A percentile compares a stretch with the other conserved stretches of the same genome.
Evolutionary conservation across 2,113 vertebrate species (phyloP).

Genomic region (Drymodes brunneopygia): DNA sequence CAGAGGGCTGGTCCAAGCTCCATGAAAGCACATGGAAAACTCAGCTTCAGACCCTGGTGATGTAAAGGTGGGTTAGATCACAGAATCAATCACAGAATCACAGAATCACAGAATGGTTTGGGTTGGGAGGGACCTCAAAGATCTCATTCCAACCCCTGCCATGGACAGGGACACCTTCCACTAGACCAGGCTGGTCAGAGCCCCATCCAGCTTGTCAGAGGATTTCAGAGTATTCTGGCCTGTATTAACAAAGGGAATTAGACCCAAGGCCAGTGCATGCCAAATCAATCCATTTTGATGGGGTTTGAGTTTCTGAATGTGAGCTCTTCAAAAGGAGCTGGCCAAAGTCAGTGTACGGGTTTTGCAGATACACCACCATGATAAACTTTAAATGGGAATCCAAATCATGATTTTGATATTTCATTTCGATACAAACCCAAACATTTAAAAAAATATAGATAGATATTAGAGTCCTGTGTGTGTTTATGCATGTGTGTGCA

Average conservation of each 20-base stretch:
- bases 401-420: not conserved
- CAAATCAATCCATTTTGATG: not conserved
- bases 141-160: not conserved
- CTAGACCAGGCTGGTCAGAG: not conserved
- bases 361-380: not conserved
- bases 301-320: not conserved
- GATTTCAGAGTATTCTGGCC: not conserved
- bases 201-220: not conserved
- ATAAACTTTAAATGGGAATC: not conserved
- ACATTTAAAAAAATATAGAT: not conserved
- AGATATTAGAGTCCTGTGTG: fast-evolving
- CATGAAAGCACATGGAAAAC: not conserved
- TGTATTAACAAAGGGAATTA: not conserved
- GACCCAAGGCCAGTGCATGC: not conserved
- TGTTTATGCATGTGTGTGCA: fast-evolving
- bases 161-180: not conserved
- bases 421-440: not conserved
- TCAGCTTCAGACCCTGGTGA: not conserved
- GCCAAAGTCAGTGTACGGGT: not conserved
- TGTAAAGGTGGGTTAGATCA: not conserved
- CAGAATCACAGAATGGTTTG: not conserved
- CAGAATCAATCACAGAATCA: not conserved
- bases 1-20: not conserved
- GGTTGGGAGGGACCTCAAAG: not conserved
- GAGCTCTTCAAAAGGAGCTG: not conserved